phyloP scores from a whole-genome alignment of 2,888 invertebrate genomes.

The Ennomos quercinarius region DNA sequence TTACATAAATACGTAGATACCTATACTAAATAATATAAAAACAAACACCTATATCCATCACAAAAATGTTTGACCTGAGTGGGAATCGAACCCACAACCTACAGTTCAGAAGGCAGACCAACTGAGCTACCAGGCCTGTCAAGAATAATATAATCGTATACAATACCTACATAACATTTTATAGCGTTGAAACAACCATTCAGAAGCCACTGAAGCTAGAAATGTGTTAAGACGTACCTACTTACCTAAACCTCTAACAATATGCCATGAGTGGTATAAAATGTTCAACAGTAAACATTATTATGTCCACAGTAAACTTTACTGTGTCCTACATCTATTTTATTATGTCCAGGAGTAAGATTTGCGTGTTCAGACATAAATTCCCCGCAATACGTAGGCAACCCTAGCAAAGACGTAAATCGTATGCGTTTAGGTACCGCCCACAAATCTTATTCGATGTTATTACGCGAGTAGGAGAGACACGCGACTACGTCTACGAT shows the following conservation, averaged over 20 bases:
- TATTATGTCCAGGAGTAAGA: not conserved
- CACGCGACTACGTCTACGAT: constrained; percentile 21
- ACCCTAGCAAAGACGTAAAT: constrained; percentile 25
- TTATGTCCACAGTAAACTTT: not conserved
- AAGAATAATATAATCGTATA: no score
- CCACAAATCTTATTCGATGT: constrained; percentile 31
- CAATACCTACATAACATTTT: no score
- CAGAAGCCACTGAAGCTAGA: no score
- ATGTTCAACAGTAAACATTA: not conserved
- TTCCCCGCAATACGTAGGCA: constrained; percentile 2
- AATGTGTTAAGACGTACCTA: not conserved
- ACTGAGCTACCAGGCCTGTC: no score
- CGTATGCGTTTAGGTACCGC: constrained; percentile 28
- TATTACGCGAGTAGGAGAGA: constrained; percentile 18
- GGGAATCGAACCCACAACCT: no score
- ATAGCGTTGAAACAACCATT: no score
- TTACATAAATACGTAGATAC: no score
- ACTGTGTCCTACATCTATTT: not conserved
- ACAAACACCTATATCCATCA: no score
- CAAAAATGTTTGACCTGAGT: no score
- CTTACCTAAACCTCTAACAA: constrained; percentile 1
- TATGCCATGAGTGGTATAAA: not conserved
- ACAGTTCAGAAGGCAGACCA: no score
- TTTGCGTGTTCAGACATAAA: not conserved
- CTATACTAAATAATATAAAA: no score